Evolutionary conservation across 2,113 vertebrate genomes (phyloP), one percentile per base, ranked within the genome.

Genomic region (Hucho hucho): DNA sequence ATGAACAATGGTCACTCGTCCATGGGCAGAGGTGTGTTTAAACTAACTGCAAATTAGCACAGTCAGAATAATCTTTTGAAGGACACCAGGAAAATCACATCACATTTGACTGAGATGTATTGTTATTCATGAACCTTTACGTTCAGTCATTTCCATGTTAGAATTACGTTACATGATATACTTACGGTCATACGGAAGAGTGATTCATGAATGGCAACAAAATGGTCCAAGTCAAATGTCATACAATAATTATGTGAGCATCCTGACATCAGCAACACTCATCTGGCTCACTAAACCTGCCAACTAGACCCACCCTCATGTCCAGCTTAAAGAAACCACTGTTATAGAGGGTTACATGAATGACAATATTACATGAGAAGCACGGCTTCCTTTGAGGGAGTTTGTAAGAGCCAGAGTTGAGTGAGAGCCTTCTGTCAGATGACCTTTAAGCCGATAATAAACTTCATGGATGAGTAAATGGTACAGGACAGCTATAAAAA

Each of bases 1-100:
- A 82, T 87, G 81, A 61, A 22, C 58, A 61, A 61, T 3, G 7
- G 58, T 18, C 49, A 53, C 49, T 16, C 49, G 1, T 53, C 49
- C 49, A 53, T 53, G 49, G 16, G 16, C 49, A 53, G 37, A 43
- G 49, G 16, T 53, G 49, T 18, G 18, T 43, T 43, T 43, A 11
- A 43, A 43, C 37, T 3, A 43, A 11, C 18, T 22, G n/a, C 20
- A 9, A 24, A 61, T 61, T 5, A 22, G 58, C 58, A 58, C 28
- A 61, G n/a, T 61, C 37, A 43, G n/a, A 22, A 22, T 61, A 24
- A n/a, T 14, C 18, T 43, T 43, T 43, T 43, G 37, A 43, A 43
- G 37, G 37, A 43, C 37, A 43, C 37, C 37, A 43, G 37, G 37
- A 43, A 43, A 43, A 43, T 43, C 37, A 43, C 37, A 43, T 22